Evolutionary conservation across 2,797 vertebrate species (phyloP).

Genomic region (Apogon talboti): DNA sequence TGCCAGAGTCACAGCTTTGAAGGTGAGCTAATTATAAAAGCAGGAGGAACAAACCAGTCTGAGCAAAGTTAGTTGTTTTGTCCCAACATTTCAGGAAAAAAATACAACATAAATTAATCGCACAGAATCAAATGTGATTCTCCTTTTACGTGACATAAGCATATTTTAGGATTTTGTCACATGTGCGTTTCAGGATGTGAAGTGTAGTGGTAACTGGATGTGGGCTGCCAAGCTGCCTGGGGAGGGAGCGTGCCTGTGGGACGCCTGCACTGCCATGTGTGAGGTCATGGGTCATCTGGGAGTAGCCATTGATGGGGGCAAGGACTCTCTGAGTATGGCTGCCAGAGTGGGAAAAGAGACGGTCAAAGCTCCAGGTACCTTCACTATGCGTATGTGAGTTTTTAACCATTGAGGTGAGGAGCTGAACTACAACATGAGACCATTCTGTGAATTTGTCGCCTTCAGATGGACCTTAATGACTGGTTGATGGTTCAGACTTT

Average conservation of each 20-base stretch:
- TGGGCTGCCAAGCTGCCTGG: slow-evolving; percentile 92
- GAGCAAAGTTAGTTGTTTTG: not conserved
- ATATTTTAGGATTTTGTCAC: not conserved
- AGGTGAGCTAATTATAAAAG: slow-evolving; percentile 68
- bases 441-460: too few species aligned
- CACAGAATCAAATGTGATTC: not conserved
- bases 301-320: slow-evolving; percentile 92
- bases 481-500: too few species aligned
- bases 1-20: slow-evolving; percentile 87
- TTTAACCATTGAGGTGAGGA: not conserved
- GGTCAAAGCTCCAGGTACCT: slow-evolving; percentile 90
- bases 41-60: not conserved
- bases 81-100: too few species aligned
- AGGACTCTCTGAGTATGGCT: slow-evolving; percentile 96
- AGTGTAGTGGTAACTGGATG: slow-evolving; percentile 98
- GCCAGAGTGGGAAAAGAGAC: slow-evolving; percentile 88
- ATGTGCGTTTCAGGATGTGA: slow-evolving; percentile 86
- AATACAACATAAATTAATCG: not conserved
- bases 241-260: slow-evolving; percentile 87
- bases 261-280: slow-evolving; percentile 90
- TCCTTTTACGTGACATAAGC: not conserved
- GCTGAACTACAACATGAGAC: too few species aligned
- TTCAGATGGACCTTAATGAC: too few species aligned
- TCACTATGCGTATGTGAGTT: not conserved
- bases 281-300: slow-evolving; percentile 88